Conservation (phyloP, 23 tunicate genomes). For the Phallusia fumigata region DNA sequence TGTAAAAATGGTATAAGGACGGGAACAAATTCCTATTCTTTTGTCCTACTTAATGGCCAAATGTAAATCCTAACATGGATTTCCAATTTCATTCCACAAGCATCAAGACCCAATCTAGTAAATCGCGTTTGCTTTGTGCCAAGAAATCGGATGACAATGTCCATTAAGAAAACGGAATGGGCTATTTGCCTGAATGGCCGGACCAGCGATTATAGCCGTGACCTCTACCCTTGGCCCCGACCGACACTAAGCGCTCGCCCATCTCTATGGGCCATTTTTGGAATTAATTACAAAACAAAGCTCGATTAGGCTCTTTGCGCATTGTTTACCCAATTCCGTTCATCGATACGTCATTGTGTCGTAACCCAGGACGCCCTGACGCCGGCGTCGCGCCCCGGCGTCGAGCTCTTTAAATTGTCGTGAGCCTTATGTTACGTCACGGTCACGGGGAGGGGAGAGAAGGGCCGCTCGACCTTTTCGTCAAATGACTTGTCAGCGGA, state of each 20-base stretch:
- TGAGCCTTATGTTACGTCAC: background rate
- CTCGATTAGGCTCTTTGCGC: conserved; percentile 6
- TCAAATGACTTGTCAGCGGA: background rate
- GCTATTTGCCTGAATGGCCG: background rate
- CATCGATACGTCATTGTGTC: background rate
- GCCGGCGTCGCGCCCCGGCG: background rate
- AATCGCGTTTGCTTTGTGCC: background rate
- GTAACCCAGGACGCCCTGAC: background rate
- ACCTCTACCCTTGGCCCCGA: background rate
- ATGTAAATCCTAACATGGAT: background rate
- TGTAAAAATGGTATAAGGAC: too few species aligned
- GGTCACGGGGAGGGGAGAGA: background rate
- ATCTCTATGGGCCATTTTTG: background rate
- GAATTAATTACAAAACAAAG: conserved; percentile 10
- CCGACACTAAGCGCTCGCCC: background rate
- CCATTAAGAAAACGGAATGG: background rate
- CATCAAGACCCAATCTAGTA: background rate
- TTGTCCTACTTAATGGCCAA: too few species aligned
- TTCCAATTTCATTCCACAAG: background rate
- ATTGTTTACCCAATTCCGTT: conserved; percentile 1
- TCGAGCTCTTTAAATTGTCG: conserved; percentile 1
- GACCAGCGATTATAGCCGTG: background rate
- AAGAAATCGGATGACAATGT: conserved; percentile 1
- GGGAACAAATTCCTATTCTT: too few species aligned
- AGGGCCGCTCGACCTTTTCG: background rate